phyloP scores from a whole-genome alignment of 2,113 vertebrate genomes.

The Tapirus terrestris region DNA sequence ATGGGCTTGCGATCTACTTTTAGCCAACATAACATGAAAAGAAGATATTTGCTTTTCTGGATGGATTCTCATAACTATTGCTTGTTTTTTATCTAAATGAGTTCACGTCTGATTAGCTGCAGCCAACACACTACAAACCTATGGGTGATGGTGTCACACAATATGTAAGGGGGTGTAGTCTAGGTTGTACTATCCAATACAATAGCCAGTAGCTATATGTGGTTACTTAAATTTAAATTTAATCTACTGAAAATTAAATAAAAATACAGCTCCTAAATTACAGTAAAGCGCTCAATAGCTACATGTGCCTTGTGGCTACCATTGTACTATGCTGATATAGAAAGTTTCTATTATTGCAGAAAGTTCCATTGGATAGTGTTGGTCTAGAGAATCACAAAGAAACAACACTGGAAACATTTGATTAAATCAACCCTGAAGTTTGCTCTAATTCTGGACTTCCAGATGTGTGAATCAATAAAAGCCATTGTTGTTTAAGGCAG shows the following conservation, averaged over 20 bases:
- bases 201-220: background rate
- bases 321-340: background rate
- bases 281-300: background rate
- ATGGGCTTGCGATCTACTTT: conserved; percentile 2
- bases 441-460: background rate
- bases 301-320: background rate
- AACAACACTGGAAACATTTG: background rate
- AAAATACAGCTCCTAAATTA: background rate
- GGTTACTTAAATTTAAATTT: background rate
- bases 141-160: background rate
- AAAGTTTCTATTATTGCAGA: background rate
- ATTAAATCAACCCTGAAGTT: conserved; percentile 39
- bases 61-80: background rate
- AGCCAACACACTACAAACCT: background rate
- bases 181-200: no score
- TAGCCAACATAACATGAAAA: background rate
- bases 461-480: background rate
- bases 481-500: background rate
- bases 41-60: background rate
- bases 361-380: background rate
- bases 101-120: background rate
- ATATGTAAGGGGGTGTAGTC: rapidly evolving
- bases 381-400: background rate
- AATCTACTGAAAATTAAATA: background rate
- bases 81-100: background rate